Percentiles rank a stretch among this genome's conserved stretches.
phyloP scores from a whole-genome alignment of 92 coral and sea anemone species.

The Metridium senile region DNA sequence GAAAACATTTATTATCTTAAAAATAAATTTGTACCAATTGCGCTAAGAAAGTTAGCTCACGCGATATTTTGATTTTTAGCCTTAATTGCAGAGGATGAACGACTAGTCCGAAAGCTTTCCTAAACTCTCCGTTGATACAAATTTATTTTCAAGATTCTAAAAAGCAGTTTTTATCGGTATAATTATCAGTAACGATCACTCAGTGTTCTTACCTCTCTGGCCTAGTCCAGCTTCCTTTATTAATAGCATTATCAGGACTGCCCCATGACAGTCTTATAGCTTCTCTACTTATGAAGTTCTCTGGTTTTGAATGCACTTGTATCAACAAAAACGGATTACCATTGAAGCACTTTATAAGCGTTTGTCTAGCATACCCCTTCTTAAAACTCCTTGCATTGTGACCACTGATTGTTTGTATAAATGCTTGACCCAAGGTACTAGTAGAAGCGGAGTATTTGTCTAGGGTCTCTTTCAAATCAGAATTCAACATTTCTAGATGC shows the following conservation, averaged over 20 bases:
- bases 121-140: no score
- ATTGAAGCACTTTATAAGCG: conserved; percentile 34
- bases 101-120: no score
- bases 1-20: no score
- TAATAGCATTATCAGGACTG: conserved; percentile 78
- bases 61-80: no score
- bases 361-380: neutral
- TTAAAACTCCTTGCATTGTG: neutral
- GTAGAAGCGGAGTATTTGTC: conserved; percentile 70
- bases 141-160: no score
- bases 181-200: no score
- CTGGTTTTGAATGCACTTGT: conserved; percentile 75
- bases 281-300: conserved; percentile 71
- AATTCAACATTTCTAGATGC: conserved; percentile 70
- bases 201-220: conserved; percentile 68
- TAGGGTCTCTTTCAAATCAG: conserved; percentile 77
- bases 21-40: no score
- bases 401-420: conserved; percentile 23
- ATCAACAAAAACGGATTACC: conserved; percentile 67
- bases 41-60: no score
- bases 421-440: conserved; percentile 46
- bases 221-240: conserved; percentile 80
- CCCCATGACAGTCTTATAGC: conserved; percentile 88
- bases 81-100: no score
- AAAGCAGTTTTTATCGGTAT: no score